Percentiles rank a stretch among this genome's conserved stretches.
Evolutionary conservation across 2,797 vertebrate genomes (phyloP).

Genomic region (Aselliscus stoliczkanus): DNA sequence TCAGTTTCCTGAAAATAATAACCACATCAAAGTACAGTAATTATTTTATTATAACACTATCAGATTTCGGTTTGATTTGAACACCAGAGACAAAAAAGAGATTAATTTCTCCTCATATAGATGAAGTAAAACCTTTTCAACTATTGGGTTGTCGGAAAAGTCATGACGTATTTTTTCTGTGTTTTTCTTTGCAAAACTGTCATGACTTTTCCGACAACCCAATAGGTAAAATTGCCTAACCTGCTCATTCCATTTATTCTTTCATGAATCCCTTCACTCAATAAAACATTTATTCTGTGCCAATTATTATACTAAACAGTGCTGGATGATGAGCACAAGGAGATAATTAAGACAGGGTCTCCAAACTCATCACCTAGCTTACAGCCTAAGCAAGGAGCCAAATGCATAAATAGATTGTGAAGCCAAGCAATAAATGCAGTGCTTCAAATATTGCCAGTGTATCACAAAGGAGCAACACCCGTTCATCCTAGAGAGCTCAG

Average conservation of each 20-base stretch:
- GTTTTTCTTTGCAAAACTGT: too few species aligned
- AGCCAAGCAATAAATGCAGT: background rate
- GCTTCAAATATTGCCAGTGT: background rate
- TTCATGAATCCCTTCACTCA: background rate
- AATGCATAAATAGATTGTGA: background rate
- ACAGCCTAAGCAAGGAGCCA: background rate
- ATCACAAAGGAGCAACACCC: accelerated
- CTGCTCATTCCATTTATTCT: background rate
- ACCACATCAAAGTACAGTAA: background rate
- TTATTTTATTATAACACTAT: background rate
- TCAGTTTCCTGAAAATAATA: background rate
- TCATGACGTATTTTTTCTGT: too few species aligned
- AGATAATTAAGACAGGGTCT: background rate
- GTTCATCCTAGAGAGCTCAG: background rate
- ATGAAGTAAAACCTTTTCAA: background rate
- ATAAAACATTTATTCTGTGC: background rate
- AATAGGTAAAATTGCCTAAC: background rate
- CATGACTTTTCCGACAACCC: too few species aligned
- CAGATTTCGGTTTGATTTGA: background rate
- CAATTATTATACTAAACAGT: accelerated
- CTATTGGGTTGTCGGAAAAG: too few species aligned
- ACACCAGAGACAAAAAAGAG: background rate
- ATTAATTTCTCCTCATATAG: background rate
- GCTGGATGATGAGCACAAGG: background rate
- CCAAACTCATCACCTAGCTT: background rate